Percentiles rank a stretch among this genome's conserved stretches.
These are phyloP conservation scores for Busseola fusca DNA, from an alignment of 2,888 invertebrate species.

Conservation along the genomic window DNA sequence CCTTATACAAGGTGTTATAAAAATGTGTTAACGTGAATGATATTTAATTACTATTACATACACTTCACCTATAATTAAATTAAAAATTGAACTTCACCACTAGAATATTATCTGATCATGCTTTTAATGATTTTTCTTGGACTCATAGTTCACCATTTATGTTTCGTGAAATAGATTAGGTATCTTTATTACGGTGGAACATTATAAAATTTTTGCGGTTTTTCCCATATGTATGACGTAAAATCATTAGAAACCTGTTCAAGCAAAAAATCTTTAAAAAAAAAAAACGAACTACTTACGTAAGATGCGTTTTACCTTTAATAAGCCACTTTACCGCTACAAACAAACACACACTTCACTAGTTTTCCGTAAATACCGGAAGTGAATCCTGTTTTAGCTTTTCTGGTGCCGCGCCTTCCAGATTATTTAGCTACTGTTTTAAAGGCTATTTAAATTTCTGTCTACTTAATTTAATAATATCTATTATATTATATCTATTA, in stretches of 20 bases:
- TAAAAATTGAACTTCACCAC: background rate
- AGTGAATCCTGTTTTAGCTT: background rate
- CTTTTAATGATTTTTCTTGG: too few relatives aligned
- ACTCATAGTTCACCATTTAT: too few relatives aligned
- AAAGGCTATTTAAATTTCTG: background rate
- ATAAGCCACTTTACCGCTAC: fast-evolving
- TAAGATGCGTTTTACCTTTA: background rate
- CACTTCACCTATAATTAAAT: background rate
- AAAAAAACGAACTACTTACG: background rate
- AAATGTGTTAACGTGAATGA: background rate
- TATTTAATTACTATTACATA: background rate
- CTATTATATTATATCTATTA: too few relatives aligned
- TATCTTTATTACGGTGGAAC: background rate
- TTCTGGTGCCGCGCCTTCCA: background rate
- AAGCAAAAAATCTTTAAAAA: background rate
- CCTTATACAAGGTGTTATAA: too few relatives aligned
- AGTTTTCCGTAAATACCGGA: conserved; percentile 10
- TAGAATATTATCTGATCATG: background rate
- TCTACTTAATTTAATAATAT: background rate
- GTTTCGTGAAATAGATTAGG: background rate
- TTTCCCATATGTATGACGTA: background rate
- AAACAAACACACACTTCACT: background rate
- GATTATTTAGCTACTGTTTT: conserved; percentile 8
- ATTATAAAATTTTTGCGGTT: background rate
- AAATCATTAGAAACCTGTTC: background rate